Conservation (phyloP, 2,113 vertebrate species). For the Strix uralensis region DNA sequence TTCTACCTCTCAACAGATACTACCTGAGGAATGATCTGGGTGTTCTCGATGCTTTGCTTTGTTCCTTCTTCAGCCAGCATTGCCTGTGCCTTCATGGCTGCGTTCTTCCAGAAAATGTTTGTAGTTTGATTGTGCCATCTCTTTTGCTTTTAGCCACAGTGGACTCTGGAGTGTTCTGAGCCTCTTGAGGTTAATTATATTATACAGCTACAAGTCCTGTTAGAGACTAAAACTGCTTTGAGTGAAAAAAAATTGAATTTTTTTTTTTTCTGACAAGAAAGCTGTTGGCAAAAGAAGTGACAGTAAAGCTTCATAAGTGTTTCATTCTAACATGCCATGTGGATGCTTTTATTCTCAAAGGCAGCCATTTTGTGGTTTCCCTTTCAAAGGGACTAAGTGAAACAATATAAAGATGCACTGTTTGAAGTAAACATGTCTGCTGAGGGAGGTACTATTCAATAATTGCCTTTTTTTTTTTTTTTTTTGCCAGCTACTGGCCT, state of each 20-base stretch:
- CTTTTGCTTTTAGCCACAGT: background rate
- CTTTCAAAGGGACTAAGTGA: background rate
- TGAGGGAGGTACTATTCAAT: background rate
- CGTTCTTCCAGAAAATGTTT: background rate
- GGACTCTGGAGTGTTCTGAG: background rate
- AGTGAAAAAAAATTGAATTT: background rate
- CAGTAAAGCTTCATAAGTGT: background rate
- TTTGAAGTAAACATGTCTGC: background rate
- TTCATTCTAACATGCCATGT: background rate
- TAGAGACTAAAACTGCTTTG: background rate
- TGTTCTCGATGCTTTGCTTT: background rate
- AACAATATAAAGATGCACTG: background rate
- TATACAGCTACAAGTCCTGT: background rate
- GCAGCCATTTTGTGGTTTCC: slow-evolving; percentile 17
- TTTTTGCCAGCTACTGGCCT: background rate
- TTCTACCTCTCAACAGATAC: background rate
- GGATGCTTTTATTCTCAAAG: slow-evolving; percentile 9
- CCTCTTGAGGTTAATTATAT: background rate
- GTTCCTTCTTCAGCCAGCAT: background rate
- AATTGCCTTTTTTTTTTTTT: background rate
- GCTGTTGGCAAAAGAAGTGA: background rate
- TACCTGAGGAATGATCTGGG: background rate
- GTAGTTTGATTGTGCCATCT: background rate
- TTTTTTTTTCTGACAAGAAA: background rate
- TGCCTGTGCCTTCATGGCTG: background rate